phyloP scores from a whole-genome alignment of 2,888 invertebrate species.

The Yponomeuta sedellus region DNA sequence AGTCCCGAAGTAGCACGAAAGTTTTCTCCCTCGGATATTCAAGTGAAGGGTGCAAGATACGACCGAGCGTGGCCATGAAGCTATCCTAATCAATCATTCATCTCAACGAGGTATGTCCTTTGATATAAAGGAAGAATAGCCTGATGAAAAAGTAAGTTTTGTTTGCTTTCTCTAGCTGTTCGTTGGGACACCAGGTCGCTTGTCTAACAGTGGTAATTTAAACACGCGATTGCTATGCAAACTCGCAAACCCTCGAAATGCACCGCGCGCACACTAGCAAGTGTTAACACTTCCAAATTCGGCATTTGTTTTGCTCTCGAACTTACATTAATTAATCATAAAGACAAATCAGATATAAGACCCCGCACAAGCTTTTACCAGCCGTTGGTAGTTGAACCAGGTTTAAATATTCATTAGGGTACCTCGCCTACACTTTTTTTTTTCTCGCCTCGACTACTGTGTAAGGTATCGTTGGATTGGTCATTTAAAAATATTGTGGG shows the following conservation, averaged over 20 bases:
- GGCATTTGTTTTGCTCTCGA: neutral
- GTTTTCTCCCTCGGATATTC: neutral
- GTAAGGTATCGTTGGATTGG: too few relatives aligned
- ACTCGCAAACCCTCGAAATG: neutral
- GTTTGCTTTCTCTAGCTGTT: neutral
- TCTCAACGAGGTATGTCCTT: neutral
- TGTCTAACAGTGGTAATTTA: neutral
- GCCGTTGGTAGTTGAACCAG: neutral
- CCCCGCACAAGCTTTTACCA: neutral
- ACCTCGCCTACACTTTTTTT: too few relatives aligned
- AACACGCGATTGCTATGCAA: neutral
- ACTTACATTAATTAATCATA: neutral
- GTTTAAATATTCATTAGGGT: neutral
- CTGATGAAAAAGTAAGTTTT: neutral
- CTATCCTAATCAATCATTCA: conserved; percentile 1
- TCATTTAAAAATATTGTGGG: too few relatives aligned
- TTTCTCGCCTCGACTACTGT: too few relatives aligned
- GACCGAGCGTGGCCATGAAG: neutral
- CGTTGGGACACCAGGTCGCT: too few relatives aligned
- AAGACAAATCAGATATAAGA: neutral
- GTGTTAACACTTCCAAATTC: neutral
- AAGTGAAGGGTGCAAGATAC: neutral
- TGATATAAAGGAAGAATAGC: neutral
- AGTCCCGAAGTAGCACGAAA: neutral
- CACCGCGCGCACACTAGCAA: neutral